Evolutionary conservation across 2,797 vertebrate genomes (phyloP).

Genomic region (Chrosomus eos): DNA sequence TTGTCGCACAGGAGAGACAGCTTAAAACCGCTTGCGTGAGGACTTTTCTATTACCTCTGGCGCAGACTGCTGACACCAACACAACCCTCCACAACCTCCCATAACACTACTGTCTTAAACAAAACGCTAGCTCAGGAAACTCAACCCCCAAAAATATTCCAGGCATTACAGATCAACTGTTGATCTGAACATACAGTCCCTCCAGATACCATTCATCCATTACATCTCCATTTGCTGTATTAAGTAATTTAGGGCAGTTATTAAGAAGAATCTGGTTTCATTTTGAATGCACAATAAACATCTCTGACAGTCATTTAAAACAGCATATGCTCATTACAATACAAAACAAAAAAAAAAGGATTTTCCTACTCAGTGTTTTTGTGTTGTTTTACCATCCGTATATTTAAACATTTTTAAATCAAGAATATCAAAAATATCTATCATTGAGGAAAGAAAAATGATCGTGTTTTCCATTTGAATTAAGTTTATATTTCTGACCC

Average conservation of each 20-base stretch:
- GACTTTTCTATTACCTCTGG: constrained; percentile 67
- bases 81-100: constrained; percentile 53
- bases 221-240: not conserved
- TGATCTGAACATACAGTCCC: not conserved
- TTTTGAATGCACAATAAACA: not conserved
- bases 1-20: constrained; percentile 69
- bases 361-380: not conserved
- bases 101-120: constrained; percentile 24
- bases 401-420: not conserved
- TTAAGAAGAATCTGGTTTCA: not conserved
- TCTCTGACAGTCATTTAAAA: not conserved
- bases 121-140: constrained; percentile 38
- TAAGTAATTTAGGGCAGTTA: not conserved
- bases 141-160: constrained; percentile 1
- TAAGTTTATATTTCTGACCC: not conserved
- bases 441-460: not conserved
- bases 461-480: not conserved
- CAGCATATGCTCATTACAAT: not conserved
- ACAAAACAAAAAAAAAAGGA: not conserved
- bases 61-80: constrained; percentile 77
- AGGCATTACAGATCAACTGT: constrained; percentile 3
- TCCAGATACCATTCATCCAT: constrained; percentile 7
- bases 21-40: constrained; percentile 76
- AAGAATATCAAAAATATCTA: not conserved
- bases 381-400: not conserved